These are phyloP conservation scores for Enoplosus armatus DNA, from an alignment of 2,797 vertebrate species.

Conservation along the genomic window DNA sequence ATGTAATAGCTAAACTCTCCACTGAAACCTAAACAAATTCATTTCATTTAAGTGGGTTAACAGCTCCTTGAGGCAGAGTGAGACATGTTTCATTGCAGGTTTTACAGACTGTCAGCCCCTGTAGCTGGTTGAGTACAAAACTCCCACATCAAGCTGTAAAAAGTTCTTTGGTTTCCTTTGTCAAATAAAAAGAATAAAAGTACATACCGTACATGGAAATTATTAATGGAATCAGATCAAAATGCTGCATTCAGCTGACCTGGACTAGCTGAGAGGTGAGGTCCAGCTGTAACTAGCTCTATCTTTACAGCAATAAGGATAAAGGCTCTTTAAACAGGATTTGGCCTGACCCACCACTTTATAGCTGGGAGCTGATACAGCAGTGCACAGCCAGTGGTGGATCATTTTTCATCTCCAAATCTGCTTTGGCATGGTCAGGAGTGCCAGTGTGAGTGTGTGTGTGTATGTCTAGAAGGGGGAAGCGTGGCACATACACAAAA, in stretches of 20 bases:
- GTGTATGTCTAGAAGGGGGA: slow-evolving; percentile 8
- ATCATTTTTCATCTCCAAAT: slow-evolving; percentile 85
- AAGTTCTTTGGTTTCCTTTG: slow-evolving; percentile 32
- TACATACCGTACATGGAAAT: neutral
- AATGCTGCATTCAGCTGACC: neutral
- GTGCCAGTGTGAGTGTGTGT: slow-evolving; percentile 46
- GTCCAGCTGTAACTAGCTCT: slow-evolving; percentile 50
- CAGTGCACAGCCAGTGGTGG: slow-evolving; percentile 66
- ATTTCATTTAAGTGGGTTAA: slow-evolving; percentile 65
- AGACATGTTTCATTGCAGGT: slow-evolving; percentile 60
- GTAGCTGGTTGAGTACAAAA: slow-evolving; percentile 41
- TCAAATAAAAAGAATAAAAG: slow-evolving; percentile 23
- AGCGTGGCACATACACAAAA: slow-evolving; percentile 48
- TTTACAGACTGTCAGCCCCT: slow-evolving; percentile 62
- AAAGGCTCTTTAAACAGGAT: slow-evolving; percentile 74
- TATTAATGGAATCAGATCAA: slow-evolving; percentile 10
- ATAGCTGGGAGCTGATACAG: slow-evolving; percentile 78
- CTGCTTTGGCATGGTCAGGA: slow-evolving; percentile 77
- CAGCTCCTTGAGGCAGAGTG: slow-evolving; percentile 62
- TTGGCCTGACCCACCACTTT: slow-evolving; percentile 70
- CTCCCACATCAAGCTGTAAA: slow-evolving; percentile 44
- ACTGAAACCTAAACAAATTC: slow-evolving; percentile 68
- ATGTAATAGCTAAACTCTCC: slow-evolving; percentile 50
- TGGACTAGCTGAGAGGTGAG: slow-evolving; percentile 10
- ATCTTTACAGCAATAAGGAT: slow-evolving; percentile 66